Percentiles rank a stretch among this genome's conserved stretches.
phyloP scores from a whole-genome alignment of 2,797 vertebrate species.

The Gouania willdenowi region DNA sequence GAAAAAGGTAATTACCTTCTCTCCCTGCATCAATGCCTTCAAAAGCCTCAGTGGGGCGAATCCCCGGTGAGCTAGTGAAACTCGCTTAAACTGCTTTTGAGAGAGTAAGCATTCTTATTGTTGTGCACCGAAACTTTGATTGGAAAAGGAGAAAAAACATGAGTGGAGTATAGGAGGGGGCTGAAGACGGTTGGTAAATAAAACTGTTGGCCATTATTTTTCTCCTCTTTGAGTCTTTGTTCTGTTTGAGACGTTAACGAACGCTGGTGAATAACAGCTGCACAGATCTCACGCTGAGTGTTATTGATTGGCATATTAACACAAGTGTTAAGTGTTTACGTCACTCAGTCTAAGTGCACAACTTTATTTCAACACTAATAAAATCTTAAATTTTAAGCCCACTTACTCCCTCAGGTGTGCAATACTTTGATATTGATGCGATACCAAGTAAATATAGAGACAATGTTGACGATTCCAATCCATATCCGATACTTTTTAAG shows the following conservation, averaged over 20 bases:
- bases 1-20: constrained; percentile 80
- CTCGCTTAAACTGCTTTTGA: constrained; percentile 80
- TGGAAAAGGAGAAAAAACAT: constrained; percentile 56
- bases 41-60: constrained; percentile 74
- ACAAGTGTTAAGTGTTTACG: too few relatives aligned
- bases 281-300: constrained; percentile 11
- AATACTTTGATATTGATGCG: too few relatives aligned
- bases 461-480: too few relatives aligned
- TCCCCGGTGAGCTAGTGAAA: constrained; percentile 74
- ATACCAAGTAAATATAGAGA: too few relatives aligned
- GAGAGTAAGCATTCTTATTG: constrained; percentile 79
- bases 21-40: constrained; percentile 76
- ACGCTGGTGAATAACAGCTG: constrained; percentile 29
- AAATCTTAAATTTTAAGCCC: too few relatives aligned
- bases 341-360: constrained; percentile 16
- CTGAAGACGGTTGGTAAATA: constrained; percentile 61
- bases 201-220: constrained; percentile 55
- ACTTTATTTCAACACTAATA: too few relatives aligned
- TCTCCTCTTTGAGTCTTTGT: constrained; percentile 28
- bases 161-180: constrained; percentile 32
- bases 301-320: too few relatives aligned
- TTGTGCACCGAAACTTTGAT: constrained; percentile 73
- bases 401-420: too few relatives aligned
- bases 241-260: constrained; percentile 39
- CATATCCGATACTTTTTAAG: too few relatives aligned